Evolutionary conservation across 2,797 vertebrate species (phyloP).

Genomic region (Austrolebias charrua): DNA sequence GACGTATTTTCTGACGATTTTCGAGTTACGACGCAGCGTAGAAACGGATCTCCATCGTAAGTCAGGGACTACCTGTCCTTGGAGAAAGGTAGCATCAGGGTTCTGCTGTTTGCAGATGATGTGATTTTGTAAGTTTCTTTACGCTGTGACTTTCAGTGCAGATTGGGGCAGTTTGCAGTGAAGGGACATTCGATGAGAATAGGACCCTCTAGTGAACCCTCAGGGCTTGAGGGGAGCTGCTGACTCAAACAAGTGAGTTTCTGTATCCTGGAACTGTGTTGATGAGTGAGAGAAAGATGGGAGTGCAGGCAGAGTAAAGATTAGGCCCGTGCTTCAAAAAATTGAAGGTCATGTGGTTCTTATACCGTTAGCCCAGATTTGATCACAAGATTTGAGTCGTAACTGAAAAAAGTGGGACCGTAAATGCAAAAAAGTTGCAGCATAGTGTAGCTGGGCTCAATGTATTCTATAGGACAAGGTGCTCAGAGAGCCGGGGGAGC

Average conservation of each 20-base stretch:
- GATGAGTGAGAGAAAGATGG: neutral
- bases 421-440: neutral
- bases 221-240: neutral
- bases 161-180: neutral
- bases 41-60: too few relatives aligned
- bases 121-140: neutral
- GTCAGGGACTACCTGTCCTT: too few relatives aligned
- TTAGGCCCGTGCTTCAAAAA: neutral
- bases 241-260: neutral
- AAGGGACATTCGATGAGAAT: neutral
- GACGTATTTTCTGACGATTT: too few relatives aligned
- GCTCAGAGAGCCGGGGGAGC: neutral
- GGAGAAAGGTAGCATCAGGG: neutral
- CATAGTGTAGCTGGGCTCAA: neutral
- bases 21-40: too few relatives aligned
- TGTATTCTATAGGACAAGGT: neutral
- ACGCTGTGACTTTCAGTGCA: too few relatives aligned
- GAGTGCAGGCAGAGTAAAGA: neutral
- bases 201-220: neutral
- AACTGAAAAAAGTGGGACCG: neutral
- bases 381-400: too few relatives aligned
- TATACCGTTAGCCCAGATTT: too few relatives aligned
- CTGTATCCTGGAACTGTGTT: neutral
- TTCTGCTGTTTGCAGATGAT: neutral
- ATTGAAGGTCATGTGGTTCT: too few relatives aligned